phyloP scores from a whole-genome alignment of 2,797 vertebrate genomes.

The Gambusia yucatana region DNA sequence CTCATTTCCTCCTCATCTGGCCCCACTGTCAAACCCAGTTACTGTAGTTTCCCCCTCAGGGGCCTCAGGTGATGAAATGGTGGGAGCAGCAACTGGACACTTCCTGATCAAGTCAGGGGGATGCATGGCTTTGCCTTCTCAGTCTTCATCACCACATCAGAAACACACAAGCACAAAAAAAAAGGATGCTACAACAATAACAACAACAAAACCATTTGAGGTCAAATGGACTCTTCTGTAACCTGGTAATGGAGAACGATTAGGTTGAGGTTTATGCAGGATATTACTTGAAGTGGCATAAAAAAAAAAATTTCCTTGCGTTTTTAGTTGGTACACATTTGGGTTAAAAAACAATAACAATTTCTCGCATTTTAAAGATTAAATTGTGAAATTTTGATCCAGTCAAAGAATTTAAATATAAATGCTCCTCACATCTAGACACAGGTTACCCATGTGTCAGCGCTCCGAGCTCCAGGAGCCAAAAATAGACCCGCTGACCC shows the following conservation, averaged over 20 bases:
- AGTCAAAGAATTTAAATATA: constrained; percentile 6
- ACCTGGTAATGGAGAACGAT: not conserved
- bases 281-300: not conserved
- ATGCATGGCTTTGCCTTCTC: constrained; percentile 39
- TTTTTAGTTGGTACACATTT: not conserved
- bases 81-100: constrained; percentile 42
- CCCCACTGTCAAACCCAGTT: constrained; percentile 47
- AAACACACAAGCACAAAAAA: not conserved
- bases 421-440: constrained; percentile 31
- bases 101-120: constrained; percentile 30
- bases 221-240: not conserved
- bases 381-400: not conserved
- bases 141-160: not conserved
- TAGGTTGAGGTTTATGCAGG: not conserved
- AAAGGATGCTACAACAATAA: not conserved
- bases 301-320: not conserved
- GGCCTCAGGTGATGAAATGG: constrained; percentile 51
- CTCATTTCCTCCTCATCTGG: constrained; percentile 34
- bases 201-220: not conserved
- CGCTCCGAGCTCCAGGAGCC: constrained; percentile 54
- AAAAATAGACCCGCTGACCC: constrained; percentile 75
- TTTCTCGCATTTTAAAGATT: not conserved
- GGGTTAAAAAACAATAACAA: not conserved
- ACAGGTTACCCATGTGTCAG: constrained; percentile 65
- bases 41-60: constrained; percentile 30